Base-by-base conservation (phyloP, 2,797 vertebrate species). In the Pygocentrus nattereri region DNA sequence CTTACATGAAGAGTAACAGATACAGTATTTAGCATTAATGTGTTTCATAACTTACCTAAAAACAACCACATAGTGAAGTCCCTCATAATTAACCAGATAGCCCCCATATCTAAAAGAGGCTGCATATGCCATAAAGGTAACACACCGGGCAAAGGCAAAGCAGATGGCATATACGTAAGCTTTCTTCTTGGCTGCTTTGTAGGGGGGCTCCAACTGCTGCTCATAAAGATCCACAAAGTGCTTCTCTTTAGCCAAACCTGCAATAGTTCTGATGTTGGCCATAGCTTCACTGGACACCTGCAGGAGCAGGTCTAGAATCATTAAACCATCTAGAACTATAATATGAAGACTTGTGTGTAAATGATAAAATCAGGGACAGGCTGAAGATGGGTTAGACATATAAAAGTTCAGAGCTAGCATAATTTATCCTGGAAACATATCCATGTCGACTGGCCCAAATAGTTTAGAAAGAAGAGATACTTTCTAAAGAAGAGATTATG, bases 101-200 rank as follows among this genome's bases (percentile, higher is more conserved):
- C 95, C 95, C 56, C 95, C 95, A n/a, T 92, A 95, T 93, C 94
- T 91, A 67, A 94, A 96, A 0, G 95, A 95, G 78, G 94, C 94
- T 21, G 95, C 95, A 70, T 92, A 93, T 0, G 94, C 91, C 93
- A 95, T 92, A 79, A 93, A 96, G 85, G 95, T 91, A 49, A 96
- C 92, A 84, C 94, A 94, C 52, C 93, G 92, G 5, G 94, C 77
- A 76, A 96, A 95, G 16, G 92, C 93, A 25, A 95, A 95, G 69
- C 89, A 95, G 62, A 95, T 41, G 21, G 93, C 95, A n/a, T 95
- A 95, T 81, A 96, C 52, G 25, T 89, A 89, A 74, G 93, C 94
- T 83, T 82, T 94, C 79, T 94, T 95, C 84, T 91, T 94, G 21
- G 93, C 93, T 25, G 91, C 90, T 88, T 78, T 88, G 85, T 92